These are phyloP conservation scores for Lapara coniferarum DNA, from an alignment of 2,888 invertebrate genomes.

Conservation along the genomic window DNA sequence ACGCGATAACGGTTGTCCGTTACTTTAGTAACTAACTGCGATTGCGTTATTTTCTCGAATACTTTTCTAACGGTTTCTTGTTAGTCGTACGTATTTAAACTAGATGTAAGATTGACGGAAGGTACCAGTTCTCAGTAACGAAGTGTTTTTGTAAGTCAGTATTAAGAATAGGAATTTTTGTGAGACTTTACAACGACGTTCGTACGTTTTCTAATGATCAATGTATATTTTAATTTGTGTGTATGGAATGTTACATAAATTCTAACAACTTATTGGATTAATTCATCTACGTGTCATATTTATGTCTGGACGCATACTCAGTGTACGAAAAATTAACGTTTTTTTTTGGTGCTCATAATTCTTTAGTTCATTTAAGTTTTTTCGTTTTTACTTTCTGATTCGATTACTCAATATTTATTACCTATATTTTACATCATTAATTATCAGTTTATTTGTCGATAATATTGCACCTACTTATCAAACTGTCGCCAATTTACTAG, in stretches of 20 bases:
- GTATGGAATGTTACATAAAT: conserved; percentile 34
- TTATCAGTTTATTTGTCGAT: background rate
- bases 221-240: conserved; percentile 45
- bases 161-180: conserved; percentile 74
- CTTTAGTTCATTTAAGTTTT: too few relatives aligned
- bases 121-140: conserved; percentile 66
- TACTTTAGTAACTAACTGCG: conserved; percentile 5
- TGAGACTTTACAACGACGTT: conserved; percentile 81
- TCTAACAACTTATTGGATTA: background rate
- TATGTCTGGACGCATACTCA: too few relatives aligned
- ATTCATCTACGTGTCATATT: too few relatives aligned
- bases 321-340: too few relatives aligned
- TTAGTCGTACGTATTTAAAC: conserved; percentile 57
- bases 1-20: conserved; percentile 9
- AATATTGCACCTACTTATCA: background rate
- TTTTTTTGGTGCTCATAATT: too few relatives aligned
- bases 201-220: conserved; percentile 57
- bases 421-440: background rate
- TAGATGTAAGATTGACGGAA: conserved; percentile 52
- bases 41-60: conserved; percentile 44
- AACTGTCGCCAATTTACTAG: background rate
- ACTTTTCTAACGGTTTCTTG: conserved; percentile 47
- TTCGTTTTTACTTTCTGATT: too few relatives aligned
- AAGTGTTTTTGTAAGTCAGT: conserved; percentile 71
- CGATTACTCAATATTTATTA: background rate